Percentiles rank a stretch among this genome's conserved stretches.
These are phyloP conservation scores for Circaetus cinerascens DNA, from an alignment of 2,113 vertebrate genomes.

Conservation along the genomic window DNA sequence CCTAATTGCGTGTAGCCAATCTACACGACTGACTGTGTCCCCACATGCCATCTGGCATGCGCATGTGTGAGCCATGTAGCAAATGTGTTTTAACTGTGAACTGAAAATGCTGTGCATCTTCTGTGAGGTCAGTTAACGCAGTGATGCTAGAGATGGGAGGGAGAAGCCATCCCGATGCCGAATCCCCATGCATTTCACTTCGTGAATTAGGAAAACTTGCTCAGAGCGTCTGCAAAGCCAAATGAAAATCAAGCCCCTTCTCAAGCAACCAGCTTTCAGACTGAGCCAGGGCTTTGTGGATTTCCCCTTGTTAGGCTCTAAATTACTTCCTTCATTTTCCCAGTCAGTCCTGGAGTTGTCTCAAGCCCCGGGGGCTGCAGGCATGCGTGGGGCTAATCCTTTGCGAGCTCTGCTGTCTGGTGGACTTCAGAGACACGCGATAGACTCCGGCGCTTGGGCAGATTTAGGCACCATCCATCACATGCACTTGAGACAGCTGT, in stretches of 20 bases:
- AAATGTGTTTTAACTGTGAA: neutral
- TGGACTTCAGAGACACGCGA: neutral
- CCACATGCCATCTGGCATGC: neutral
- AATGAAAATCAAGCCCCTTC: neutral
- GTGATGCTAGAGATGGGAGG: neutral
- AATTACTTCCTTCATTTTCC: slow-evolving; percentile 28
- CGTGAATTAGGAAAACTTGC: neutral
- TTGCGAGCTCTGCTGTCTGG: neutral
- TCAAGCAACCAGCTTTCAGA: neutral
- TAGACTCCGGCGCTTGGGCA: neutral
- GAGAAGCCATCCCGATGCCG: accelerated
- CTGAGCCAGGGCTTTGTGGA: neutral
- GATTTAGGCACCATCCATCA: neutral
- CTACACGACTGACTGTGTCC: neutral
- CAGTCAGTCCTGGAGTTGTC: neutral
- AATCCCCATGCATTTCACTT: neutral
- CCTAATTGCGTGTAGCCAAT: neutral
- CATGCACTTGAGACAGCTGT: neutral
- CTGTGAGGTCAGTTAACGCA: neutral
- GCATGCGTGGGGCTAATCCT: neutral
- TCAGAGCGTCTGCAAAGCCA: neutral
- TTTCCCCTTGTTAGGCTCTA: neutral
- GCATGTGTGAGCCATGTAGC: neutral
- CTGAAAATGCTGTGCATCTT: neutral
- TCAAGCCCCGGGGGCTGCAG: neutral